Conservation (phyloP, 2,888 invertebrate species). For the Cosmia pyralina region DNA sequence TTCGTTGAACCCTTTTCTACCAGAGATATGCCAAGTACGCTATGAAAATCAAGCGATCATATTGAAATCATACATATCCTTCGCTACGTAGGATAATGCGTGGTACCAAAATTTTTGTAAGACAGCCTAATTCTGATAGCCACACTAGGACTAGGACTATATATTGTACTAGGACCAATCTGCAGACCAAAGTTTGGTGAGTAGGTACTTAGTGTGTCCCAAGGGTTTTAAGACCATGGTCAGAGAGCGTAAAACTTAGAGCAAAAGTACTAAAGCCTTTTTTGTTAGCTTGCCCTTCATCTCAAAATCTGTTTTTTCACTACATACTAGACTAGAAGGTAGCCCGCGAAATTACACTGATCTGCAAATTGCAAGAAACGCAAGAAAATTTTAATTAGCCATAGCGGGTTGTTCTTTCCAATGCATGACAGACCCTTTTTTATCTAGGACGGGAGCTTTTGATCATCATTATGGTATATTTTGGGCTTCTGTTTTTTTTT, state of each 20-base stretch:
- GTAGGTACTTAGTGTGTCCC: no score
- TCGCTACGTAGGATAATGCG: neutral
- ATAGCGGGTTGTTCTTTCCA: constrained; percentile 17
- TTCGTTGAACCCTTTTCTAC: neutral
- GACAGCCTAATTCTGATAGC: neutral
- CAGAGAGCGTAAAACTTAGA: neutral
- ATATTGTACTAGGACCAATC: neutral
- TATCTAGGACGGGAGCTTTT: constrained; percentile 13
- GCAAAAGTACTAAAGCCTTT: no score
- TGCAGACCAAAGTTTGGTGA: neutral
- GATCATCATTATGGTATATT: constrained; percentile 14
- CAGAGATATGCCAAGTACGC: neutral
- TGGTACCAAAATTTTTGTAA: no score
- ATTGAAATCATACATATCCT: no score
- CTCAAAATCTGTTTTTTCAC: neutral
- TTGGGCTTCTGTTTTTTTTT: neutral
- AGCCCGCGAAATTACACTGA: no score
- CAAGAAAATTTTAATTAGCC: neutral
- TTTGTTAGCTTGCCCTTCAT: neutral
- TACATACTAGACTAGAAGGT: neutral
- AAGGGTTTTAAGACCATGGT: neutral
- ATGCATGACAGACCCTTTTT: constrained; percentile 22
- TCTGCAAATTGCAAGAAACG: no score
- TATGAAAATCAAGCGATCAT: neutral
- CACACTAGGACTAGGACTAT: no score